These are phyloP conservation scores for Tachyglossus aculeatus DNA, from an alignment of 2,797 vertebrate genomes.

Conservation along the genomic window DNA sequence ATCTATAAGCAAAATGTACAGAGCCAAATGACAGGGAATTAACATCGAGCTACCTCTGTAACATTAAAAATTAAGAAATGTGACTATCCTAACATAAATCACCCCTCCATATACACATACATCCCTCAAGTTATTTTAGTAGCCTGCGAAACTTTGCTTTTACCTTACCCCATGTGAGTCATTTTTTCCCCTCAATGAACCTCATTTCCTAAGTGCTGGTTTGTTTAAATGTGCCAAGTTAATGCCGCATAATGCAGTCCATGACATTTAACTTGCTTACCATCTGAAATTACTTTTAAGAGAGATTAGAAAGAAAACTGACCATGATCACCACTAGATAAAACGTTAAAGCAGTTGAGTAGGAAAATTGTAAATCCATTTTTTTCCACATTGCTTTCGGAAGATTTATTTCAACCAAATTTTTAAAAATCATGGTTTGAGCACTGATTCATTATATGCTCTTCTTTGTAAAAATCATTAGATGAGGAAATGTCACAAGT, in stretches of 20 bases:
- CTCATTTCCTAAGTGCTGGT: not conserved
- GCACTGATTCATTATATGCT: no score
- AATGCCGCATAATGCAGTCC: not conserved
- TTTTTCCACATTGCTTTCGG: not conserved
- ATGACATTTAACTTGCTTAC: not conserved
- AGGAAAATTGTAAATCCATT: not conserved
- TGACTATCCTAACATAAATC: not conserved
- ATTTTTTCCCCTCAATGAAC: not conserved
- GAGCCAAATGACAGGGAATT: not conserved
- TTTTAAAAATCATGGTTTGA: no score
- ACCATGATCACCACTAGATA: not conserved
- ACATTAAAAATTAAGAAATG: not conserved
- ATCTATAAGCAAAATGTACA: not conserved
- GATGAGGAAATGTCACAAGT: no score
- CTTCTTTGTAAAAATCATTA: no score
- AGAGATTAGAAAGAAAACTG: not conserved
- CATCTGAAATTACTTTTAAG: not conserved
- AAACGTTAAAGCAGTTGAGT: not conserved
- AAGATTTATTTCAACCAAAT: no score
- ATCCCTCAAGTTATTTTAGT: not conserved
- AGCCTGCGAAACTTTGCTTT: not conserved
- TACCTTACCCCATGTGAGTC: fast-evolving
- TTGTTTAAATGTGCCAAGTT: not conserved
- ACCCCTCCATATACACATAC: not conserved
- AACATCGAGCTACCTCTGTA: not conserved